Conservation (phyloP, 2,797 vertebrate genomes). For the Potorous gilbertii region DNA sequence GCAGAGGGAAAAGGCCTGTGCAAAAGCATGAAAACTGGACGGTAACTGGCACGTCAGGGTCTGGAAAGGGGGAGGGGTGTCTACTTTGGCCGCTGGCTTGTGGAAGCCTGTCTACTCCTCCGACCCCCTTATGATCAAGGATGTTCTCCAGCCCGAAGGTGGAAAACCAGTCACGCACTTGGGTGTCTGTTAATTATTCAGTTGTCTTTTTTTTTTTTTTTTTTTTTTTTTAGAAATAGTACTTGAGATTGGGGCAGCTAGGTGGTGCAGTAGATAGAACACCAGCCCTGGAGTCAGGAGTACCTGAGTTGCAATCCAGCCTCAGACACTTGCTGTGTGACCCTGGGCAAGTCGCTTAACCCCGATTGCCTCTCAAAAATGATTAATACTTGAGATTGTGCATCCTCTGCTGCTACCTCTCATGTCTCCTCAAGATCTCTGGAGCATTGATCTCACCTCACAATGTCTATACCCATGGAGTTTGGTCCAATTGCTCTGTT, state of each 20-base stretch:
- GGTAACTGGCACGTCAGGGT: neutral
- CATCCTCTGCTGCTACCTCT: neutral
- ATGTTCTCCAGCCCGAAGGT: neutral
- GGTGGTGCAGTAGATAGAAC: neutral
- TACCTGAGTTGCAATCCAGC: neutral
- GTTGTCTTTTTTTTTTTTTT: neutral
- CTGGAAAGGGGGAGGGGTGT: neutral
- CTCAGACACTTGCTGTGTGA: neutral
- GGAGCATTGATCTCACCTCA: neutral
- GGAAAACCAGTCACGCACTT: neutral
- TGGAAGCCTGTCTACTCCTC: neutral
- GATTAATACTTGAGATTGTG: neutral
- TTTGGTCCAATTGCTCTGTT: neutral
- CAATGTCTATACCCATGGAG: neutral
- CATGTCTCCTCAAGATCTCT: neutral
- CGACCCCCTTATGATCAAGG: neutral
- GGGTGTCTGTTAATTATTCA: neutral
- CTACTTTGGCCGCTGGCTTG: fast-evolving
- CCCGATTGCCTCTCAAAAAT: neutral
- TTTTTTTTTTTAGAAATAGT: neutral
- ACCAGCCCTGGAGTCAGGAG: neutral
- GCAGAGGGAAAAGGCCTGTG: neutral
- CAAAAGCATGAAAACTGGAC: neutral
- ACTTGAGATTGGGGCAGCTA: neutral
- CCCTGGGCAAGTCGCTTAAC: neutral